Base-by-base conservation (phyloP, 2,113 vertebrate genomes). In the Desmodus rotundus region DNA sequence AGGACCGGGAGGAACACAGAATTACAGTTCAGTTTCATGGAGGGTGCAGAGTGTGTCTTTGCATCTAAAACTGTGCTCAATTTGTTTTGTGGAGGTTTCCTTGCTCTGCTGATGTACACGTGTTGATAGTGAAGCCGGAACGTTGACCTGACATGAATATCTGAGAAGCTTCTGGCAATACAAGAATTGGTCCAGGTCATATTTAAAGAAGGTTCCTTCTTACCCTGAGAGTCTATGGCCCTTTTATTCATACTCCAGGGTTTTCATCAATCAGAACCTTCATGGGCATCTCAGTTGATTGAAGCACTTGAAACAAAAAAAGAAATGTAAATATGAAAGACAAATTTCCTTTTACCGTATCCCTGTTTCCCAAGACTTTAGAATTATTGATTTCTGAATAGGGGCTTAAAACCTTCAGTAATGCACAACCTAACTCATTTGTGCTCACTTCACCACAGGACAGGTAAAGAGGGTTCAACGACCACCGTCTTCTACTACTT, bases 381-480 rank as follows among this genome's bases (percentile, higher is more conserved):
- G 41, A 15, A 88, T 77, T 76, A 28, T 72, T 81, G 65, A 90
- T 77, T 96, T 96, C 86, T 63, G 45, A 54, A 70, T 36, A 52
- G 36, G 36, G 83, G 47, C 74, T 94, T 77, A 82, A 41, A 97
- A 72, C 14, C 28, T 78, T n/a, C 15, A 94, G 45, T 54, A 78
- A 91, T 13, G 7, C 38, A 41, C 58, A 81, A 61, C 65, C 95
- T 92, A 73, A 67, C 56, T 77, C 38, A 36, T 83, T 26, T 63
- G 61, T 83, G 54, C 74, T 93, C 73, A 94, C 82, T 83, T 50
- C 20, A 17, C 15, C 50, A 74, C 19, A 74, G 43, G 15, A 76
- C 72, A 16, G 47, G 92, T 63, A 91, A 93, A 88, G 58, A 85
- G 24, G 33, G 13, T 93, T 91, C 94, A 92, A 87, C 91, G 83